Percentiles rank a stretch among this genome's conserved stretches.
Conservation (phyloP, 2,797 vertebrate species). For the Lacerta viridis region DNA sequence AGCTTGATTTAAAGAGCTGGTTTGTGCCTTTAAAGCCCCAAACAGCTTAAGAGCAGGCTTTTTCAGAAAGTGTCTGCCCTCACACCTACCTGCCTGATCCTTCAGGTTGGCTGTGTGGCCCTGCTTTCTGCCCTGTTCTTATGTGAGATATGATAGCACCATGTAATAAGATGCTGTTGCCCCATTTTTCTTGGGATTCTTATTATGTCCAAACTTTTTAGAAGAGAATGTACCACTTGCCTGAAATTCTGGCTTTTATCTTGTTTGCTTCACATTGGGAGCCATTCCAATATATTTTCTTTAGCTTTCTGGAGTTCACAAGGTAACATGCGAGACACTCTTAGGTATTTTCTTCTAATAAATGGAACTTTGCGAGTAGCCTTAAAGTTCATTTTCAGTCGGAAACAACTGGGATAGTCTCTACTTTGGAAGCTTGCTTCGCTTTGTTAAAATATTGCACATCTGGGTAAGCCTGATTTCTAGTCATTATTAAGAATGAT, state of each 20-base stretch:
- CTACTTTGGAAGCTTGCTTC: neutral
- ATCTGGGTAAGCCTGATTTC: neutral
- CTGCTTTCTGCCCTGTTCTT: neutral
- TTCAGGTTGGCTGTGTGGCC: neutral
- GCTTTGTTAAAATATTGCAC: neutral
- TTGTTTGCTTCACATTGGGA: neutral
- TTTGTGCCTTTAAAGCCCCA: neutral
- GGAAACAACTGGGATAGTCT: neutral
- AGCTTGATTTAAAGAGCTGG: neutral
- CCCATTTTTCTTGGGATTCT: neutral
- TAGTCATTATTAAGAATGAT: neutral
- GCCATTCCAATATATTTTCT: neutral
- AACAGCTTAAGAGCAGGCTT: neutral
- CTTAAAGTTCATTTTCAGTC: constrained; percentile 18
- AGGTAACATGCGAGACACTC: neutral
- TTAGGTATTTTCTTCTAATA: neutral
- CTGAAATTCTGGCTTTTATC: neutral
- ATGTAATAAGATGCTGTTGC: neutral
- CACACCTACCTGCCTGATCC: neutral
- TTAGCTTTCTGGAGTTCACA: neutral
- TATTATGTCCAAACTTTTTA: neutral
- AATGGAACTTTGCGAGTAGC: neutral
- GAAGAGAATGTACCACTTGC: neutral
- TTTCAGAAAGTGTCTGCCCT: neutral
- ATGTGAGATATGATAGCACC: neutral